phyloP scores from a whole-genome alignment of 2,113 vertebrate genomes.

The Grallaria varia region DNA sequence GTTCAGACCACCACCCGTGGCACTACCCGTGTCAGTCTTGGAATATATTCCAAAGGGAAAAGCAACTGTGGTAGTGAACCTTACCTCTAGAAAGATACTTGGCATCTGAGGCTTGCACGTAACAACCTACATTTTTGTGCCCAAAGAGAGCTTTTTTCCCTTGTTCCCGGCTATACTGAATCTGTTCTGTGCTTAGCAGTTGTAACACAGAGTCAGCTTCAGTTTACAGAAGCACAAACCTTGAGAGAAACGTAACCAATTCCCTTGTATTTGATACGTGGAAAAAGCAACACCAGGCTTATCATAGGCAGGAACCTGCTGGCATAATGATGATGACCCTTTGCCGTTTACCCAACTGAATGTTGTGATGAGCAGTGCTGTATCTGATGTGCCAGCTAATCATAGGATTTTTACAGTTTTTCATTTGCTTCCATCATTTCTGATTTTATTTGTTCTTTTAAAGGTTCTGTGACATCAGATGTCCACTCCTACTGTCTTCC shows the following conservation, averaged over 20 bases:
- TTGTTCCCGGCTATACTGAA: neutral
- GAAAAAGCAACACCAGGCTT: neutral
- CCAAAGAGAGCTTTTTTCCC: neutral
- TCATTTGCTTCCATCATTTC: neutral
- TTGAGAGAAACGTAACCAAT: neutral
- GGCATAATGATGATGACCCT: constrained; percentile 10
- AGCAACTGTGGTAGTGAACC: rapidly evolving
- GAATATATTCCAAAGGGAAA: neutral
- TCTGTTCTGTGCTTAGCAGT: neutral
- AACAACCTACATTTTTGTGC: neutral
- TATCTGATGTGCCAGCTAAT: constrained; percentile 45
- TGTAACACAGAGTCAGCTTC: neutral
- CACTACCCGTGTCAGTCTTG: rapidly evolving
- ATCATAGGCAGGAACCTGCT: neutral
- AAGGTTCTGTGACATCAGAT: neutral
- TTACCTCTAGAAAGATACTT: neutral
- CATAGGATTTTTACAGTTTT: neutral
- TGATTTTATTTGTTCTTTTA: neutral
- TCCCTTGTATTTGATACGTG: neutral
- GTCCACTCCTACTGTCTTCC: neutral
- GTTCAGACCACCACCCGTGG: neutral
- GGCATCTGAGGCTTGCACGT: neutral
- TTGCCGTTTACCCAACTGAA: constrained; percentile 54
- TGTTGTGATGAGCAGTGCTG: constrained; percentile 3
- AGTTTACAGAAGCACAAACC: neutral